A percentile compares a stretch with the other conserved stretches of the same genome.
Conservation (phyloP, 2,113 vertebrate species). For the Forbesichthys papilliferus region DNA sequence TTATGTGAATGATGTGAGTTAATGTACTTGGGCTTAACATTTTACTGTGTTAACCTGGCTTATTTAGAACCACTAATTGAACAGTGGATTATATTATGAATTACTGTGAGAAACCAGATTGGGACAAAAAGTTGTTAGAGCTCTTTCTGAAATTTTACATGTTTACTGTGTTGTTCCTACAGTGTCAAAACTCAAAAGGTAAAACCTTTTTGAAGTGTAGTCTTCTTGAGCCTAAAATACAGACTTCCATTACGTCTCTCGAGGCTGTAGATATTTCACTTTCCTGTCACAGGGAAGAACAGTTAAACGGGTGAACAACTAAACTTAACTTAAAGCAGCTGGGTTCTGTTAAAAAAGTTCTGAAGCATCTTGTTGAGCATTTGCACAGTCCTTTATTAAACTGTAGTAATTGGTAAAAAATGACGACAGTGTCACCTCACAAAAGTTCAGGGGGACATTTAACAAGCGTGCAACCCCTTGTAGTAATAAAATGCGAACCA, state of each 20-base stretch:
- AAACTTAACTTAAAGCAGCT: constrained; percentile 68
- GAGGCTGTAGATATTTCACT: constrained; percentile 58
- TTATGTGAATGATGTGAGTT: no score
- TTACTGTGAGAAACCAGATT: no score
- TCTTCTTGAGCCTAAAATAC: constrained; percentile 60
- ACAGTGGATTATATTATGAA: no score
- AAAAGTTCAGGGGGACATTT: constrained; percentile 43
- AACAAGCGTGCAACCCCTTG: constrained; percentile 59
- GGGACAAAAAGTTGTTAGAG: no score
- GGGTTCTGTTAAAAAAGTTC: constrained; percentile 71
- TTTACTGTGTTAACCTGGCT: no score
- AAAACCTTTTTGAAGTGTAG: constrained; percentile 66
- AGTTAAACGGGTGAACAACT: constrained; percentile 72
- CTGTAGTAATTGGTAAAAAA: constrained; percentile 75
- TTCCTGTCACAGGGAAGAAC: constrained; percentile 64
- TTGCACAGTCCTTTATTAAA: constrained; percentile 55
- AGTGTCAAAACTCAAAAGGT: constrained; percentile 21
- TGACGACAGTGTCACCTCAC: constrained; percentile 71
- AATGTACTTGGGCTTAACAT: constrained; percentile 18
- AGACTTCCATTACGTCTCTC: neutral
- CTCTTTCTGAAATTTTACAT: no score
- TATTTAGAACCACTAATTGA: no score
- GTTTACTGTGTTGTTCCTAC: no score
- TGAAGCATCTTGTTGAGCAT: constrained; percentile 64
- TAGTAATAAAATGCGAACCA: constrained; percentile 67